Percentiles rank a stretch among this genome's conserved stretches.
These are phyloP conservation scores for Euthynnus affinis DNA, from an alignment of 2,797 vertebrate species.

Conservation along the genomic window DNA sequence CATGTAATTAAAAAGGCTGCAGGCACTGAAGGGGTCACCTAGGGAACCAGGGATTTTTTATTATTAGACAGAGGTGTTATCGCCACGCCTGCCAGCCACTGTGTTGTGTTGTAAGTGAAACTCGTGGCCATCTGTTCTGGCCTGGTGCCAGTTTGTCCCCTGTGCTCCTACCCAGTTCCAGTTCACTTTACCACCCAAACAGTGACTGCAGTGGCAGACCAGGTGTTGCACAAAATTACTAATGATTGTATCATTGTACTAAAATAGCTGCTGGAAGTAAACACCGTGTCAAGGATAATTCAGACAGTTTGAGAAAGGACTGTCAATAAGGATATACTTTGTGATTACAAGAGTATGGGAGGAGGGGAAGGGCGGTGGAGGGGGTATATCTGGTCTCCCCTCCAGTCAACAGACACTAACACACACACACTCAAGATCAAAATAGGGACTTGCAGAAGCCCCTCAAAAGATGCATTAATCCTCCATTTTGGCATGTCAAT, in stretches of 20 bases:
- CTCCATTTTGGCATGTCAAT: conserved; percentile 46
- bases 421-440: conserved; percentile 44
- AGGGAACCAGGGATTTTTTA: conserved; percentile 55
- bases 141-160: conserved; percentile 51
- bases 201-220: conserved; percentile 44
- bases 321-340: neutral
- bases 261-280: conserved; percentile 20
- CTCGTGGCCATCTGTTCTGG: conserved; percentile 71
- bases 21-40: conserved; percentile 60
- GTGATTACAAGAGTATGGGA: neutral
- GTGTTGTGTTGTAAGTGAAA: conserved; percentile 65
- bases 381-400: conserved; percentile 11
- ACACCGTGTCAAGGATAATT: conserved; percentile 18
- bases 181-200: conserved; percentile 62
- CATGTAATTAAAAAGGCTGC: conserved; percentile 77
- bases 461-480: conserved; percentile 57
- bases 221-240: conserved; percentile 54
- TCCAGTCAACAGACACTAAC: conserved; percentile 21
- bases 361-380: no score
- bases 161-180: conserved; percentile 44
- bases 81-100: conserved; percentile 57
- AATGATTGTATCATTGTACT: conserved; percentile 24
- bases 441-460: conserved; percentile 35
- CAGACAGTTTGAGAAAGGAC: conserved; percentile 13
- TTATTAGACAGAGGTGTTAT: conserved; percentile 73